A percentile compares a stretch with the other conserved stretches of the same genome.
Evolutionary conservation across 2,113 vertebrate species (phyloP).

Genomic region (Perca flavescens): DNA sequence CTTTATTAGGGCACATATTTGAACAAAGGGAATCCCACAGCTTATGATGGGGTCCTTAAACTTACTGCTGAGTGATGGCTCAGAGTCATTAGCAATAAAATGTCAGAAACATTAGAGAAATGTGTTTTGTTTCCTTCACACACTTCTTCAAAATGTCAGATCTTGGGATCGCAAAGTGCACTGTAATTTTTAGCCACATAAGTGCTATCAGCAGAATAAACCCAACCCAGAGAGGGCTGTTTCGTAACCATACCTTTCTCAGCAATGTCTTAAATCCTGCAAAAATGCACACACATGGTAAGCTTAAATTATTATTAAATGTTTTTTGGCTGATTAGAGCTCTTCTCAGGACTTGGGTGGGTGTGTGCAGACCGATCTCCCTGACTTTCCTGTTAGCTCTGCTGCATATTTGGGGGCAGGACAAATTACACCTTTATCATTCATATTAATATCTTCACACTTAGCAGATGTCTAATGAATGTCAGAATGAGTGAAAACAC

Average conservation of each 20-base stretch:
- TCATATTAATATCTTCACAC: not conserved
- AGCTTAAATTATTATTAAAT: too few relatives aligned
- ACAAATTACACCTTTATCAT: not conserved
- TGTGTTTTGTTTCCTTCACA: constrained; percentile 5
- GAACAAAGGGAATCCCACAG: not conserved
- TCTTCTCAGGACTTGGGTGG: not conserved
- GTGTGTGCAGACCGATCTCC: not conserved
- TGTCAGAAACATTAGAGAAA: not conserved
- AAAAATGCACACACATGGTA: not conserved
- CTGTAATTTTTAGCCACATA: not conserved
- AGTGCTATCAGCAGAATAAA: not conserved
- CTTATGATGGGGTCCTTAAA: not conserved
- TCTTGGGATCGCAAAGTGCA: not conserved
- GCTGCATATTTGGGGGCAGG: not conserved
- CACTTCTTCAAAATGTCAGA: constrained; percentile 24
- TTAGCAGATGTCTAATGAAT: not conserved
- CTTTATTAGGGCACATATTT: not conserved
- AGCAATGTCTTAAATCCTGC: not conserved
- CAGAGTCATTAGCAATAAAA: constrained; percentile 7
- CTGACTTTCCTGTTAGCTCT: not conserved
- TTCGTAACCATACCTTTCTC: not conserved
- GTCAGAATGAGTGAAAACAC: not conserved
- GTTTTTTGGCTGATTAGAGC: too few relatives aligned
- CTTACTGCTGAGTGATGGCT: not conserved
- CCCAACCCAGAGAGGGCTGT: not conserved